Evolutionary conservation across 2,888 invertebrate genomes (phyloP).

Genomic region (Lasioglossum zephyrum): DNA sequence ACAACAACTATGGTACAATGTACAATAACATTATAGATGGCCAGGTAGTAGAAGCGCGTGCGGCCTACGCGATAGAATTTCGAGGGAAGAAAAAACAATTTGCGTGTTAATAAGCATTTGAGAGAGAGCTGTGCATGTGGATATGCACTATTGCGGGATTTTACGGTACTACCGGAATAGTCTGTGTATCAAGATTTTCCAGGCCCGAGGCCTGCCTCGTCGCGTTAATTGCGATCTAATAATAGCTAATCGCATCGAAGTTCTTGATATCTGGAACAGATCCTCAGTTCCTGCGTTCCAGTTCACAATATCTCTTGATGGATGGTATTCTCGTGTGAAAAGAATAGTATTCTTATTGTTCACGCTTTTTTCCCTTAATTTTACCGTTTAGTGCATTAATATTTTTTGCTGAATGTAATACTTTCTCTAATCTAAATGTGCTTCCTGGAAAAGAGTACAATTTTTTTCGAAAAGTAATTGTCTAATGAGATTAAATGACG

Average conservation of each 20-base stretch:
- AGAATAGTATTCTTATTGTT: background rate
- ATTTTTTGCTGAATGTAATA: background rate
- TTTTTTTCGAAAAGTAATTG: background rate
- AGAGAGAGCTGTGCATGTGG: slow-evolving; percentile 47
- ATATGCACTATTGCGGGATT: slow-evolving; percentile 49
- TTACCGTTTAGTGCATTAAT: no score
- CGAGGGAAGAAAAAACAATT: slow-evolving; percentile 47
- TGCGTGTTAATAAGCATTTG: slow-evolving; percentile 61
- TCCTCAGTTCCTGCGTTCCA: background rate
- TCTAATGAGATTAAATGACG: background rate
- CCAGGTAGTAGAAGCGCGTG: background rate
- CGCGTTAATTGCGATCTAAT: slow-evolving; percentile 51
- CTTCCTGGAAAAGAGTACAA: background rate
- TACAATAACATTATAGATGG: slow-evolving; percentile 36
- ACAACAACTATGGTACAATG: background rate
- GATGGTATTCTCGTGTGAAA: background rate
- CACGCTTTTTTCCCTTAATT: background rate
- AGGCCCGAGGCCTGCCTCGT: slow-evolving; percentile 40
- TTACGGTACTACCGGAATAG: slow-evolving; percentile 58
- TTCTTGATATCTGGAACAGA: slow-evolving; percentile 19
- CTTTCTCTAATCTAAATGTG: background rate
- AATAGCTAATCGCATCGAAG: slow-evolving; percentile 43
- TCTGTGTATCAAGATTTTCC: slow-evolving; percentile 64
- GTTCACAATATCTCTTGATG: background rate
- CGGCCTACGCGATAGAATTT: slow-evolving; percentile 30